These are phyloP conservation scores for Poecilia velifera DNA, from an alignment of 2,797 vertebrate species.

Conservation along the genomic window DNA sequence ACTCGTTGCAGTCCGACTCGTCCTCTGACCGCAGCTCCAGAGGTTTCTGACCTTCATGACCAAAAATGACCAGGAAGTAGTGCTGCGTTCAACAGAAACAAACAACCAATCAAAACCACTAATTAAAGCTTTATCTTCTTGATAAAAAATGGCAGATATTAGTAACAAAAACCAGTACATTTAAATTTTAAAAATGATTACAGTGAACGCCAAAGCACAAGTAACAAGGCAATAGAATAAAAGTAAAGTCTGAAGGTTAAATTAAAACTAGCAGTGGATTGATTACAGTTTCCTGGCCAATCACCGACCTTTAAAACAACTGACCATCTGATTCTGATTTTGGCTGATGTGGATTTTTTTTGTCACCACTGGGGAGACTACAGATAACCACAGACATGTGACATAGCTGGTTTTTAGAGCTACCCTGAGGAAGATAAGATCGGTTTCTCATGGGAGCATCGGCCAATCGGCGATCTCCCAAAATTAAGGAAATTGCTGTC, in stretches of 20 bases:
- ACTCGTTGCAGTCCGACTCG: slow-evolving; percentile 89
- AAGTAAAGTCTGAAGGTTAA: background rate
- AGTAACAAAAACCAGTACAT: background rate
- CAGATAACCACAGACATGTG: background rate
- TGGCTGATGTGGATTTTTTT: background rate
- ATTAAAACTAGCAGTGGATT: background rate
- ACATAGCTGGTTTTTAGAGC: background rate
- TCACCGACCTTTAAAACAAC: background rate
- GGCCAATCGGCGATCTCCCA: background rate
- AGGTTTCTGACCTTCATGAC: slow-evolving; percentile 95
- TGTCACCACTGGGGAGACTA: background rate
- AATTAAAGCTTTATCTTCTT: background rate
- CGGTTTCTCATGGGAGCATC: background rate
- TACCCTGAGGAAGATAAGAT: background rate
- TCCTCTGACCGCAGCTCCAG: slow-evolving; percentile 94
- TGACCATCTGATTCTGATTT: background rate
- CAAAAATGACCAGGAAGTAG: slow-evolving; percentile 94
- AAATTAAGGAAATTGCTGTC: background rate
- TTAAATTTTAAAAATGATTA: background rate
- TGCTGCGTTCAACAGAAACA: slow-evolving; percentile 76
- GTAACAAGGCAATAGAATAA: background rate
- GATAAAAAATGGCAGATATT: background rate
- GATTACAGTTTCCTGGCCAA: background rate
- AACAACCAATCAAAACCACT: background rate
- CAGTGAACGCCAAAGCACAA: background rate